phyloP scores from a whole-genome alignment of 1,140 invertebrate species.

The Lethocerus indicus region DNA sequence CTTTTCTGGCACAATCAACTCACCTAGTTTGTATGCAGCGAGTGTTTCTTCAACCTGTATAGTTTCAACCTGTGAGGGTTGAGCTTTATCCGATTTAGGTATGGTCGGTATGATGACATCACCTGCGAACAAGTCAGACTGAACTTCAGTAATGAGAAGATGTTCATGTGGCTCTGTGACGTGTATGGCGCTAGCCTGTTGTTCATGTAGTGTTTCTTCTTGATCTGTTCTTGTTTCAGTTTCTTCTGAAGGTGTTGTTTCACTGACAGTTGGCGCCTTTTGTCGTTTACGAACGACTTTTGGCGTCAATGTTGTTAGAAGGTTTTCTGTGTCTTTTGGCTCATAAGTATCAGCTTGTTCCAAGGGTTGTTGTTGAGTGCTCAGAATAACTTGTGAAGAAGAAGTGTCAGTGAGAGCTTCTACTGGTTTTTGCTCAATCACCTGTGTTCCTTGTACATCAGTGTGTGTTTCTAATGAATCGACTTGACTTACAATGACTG shows the following conservation, averaged over 20 bases:
- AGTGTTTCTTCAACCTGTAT: background rate
- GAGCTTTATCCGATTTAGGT: conserved; percentile 21
- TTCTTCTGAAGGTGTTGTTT: no score
- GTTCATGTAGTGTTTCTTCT: no score
- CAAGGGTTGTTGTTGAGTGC: no score
- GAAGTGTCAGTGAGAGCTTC: no score
- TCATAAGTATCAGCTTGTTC: no score
- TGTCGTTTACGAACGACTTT: background rate
- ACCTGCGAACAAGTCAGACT: background rate
- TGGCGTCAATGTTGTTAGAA: background rate
- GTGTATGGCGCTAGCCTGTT: background rate
- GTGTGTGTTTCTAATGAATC: no score
- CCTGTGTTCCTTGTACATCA: no score
- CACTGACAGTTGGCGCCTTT: background rate
- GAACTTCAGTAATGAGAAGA: background rate
- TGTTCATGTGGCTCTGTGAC: conserved; percentile 20
- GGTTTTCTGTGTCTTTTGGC: no score
- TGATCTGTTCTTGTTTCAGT: no score
- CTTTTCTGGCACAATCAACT: background rate
- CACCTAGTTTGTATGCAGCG: conserved; percentile 17
- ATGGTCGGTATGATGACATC: conserved; percentile 9
- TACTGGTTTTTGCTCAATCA: no score
- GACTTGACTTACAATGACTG: no score
- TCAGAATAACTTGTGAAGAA: no score
- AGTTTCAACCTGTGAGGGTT: conserved; percentile 12